These are phyloP conservation scores for Aurelia sp. DNA, from an alignment of 30 jellyfish, hydroid and myxozoan genomes.

Conservation along the genomic window DNA sequence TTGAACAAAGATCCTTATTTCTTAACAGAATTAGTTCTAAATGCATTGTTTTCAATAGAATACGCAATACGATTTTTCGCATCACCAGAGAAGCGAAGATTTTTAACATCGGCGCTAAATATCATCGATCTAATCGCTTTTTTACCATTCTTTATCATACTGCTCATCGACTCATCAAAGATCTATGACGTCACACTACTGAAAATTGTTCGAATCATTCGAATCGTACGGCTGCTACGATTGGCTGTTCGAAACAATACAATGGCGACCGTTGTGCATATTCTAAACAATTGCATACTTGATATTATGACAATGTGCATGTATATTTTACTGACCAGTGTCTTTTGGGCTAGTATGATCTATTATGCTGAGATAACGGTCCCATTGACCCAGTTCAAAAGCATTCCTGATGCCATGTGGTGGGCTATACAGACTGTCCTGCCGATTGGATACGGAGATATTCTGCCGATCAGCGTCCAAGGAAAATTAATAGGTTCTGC, in stretches of 20 bases:
- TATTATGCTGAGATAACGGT: conserved; percentile 62
- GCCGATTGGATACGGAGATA: conserved; percentile 85
- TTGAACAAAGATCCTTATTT: conserved; percentile 28
- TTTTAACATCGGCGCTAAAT: conserved; percentile 38
- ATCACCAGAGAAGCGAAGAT: conserved; percentile 47
- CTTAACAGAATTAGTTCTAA: conserved; percentile 19
- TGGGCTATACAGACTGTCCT: conserved; percentile 88
- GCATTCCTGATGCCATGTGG: conserved; percentile 87
- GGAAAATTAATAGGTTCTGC: conserved; percentile 78
- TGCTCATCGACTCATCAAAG: conserved; percentile 23
- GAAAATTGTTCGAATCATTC: conserved; percentile 44
- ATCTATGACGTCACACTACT: conserved; percentile 35
- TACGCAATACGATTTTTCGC: conserved; percentile 32
- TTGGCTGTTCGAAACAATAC: conserved; percentile 37
- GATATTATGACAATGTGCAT: conserved; percentile 63
- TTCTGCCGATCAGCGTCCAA: conserved; percentile 50
- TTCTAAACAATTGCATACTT: conserved; percentile 35
- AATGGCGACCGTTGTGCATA: conserved; percentile 48
- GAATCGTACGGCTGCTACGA: conserved; percentile 67
- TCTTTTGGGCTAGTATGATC: conserved; percentile 64
- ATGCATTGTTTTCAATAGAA: conserved; percentile 46
- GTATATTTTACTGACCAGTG: conserved; percentile 41
- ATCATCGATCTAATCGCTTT: conserved; percentile 60
- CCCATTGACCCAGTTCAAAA: conserved; percentile 41
- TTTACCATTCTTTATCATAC: conserved; percentile 48